Evolutionary conservation across 2,888 invertebrate species (phyloP), one percentile per base, ranked within the genome.

Genomic region (Eustalomyia histrio): DNA sequence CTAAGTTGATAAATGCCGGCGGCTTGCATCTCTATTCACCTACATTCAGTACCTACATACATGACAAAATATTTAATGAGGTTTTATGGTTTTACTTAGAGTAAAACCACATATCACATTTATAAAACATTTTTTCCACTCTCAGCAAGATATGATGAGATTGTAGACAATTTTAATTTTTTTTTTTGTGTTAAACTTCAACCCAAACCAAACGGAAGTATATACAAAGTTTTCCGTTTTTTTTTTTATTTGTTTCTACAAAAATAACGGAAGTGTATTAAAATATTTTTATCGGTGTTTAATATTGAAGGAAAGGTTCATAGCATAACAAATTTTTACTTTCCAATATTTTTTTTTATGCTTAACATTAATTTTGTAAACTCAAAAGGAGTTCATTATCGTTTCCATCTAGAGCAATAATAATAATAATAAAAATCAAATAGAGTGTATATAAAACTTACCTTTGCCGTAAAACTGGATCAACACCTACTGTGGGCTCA

Each of bases 401-500:
- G 17, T 17, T n/a, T 14, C 4, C 53, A 55, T 47, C 29, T 29
- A 24, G 12, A 17, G 2, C 24, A 18, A 52, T 16, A 17, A 12
- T 16, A 9, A 33, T 58, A 14, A 39, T 14, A 14, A 35, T 12
- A 29, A 50, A 63, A 47, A 16, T 3, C 10, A 14, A 0, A 17
- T 12, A 47, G 18, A 24, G 18, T 47, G 21, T 5, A 14, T 21
- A 16, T 8, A 1, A n/a, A 16, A 84, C 84, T 83, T 88, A 94
- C 94, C 92, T 95, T 89, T 96, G 95, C 80, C 97, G 92, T 12
- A 98, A 91, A 43, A 97, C 93, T 0, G 97, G 97, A 91, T 98
- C 97, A 1, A 98, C 96, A 43, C 97, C 98, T 16, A 97, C 97
- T 0, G 97, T 98, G 0, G 97, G 97, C 87, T 98, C 98, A 87